Evolutionary conservation across 2,888 invertebrate genomes (phyloP).

Genomic region (Zeuzera pyrina): DNA sequence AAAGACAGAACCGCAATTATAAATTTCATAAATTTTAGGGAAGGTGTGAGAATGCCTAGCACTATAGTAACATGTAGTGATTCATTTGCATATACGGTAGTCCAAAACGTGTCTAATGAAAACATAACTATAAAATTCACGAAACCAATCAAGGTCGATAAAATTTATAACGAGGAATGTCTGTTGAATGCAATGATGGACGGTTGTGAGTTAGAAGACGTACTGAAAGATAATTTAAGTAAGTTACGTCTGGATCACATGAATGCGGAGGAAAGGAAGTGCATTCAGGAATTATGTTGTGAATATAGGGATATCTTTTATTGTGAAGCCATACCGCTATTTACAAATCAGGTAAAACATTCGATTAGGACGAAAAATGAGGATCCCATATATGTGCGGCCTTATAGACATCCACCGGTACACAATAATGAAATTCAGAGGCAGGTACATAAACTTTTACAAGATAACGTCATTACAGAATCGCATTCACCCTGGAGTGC

Average conservation of each 20-base stretch:
- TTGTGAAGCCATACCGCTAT: slow-evolving; percentile 1
- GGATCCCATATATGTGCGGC: slow-evolving; percentile 14
- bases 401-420: slow-evolving; percentile 10
- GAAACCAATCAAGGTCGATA: neutral
- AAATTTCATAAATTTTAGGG: slow-evolving; percentile 7
- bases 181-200: too few relatives aligned
- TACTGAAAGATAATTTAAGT: neutral
- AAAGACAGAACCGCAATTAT: slow-evolving; percentile 10
- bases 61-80: slow-evolving; percentile 10
- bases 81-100: slow-evolving; percentile 8
- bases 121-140: neutral
- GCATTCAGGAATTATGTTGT: slow-evolving; percentile 11
- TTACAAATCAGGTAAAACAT: slow-evolving; percentile 1
- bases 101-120: slow-evolving; percentile 6
- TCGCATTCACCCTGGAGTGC: slow-evolving; percentile 17
- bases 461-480: slow-evolving; percentile 13
- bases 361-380: slow-evolving; percentile 8
- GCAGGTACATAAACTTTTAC: slow-evolving; percentile 15
- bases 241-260: slow-evolving; percentile 11
- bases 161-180: neutral
- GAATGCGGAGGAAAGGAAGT: too few relatives aligned
- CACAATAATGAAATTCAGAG: slow-evolving; percentile 12
- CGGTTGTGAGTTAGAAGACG: neutral
- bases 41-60: slow-evolving; percentile 10
- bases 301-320: slow-evolving; percentile 11